These are phyloP conservation scores for Pimpla rufipes DNA, from an alignment of 2,888 invertebrate genomes.

Conservation along the genomic window DNA sequence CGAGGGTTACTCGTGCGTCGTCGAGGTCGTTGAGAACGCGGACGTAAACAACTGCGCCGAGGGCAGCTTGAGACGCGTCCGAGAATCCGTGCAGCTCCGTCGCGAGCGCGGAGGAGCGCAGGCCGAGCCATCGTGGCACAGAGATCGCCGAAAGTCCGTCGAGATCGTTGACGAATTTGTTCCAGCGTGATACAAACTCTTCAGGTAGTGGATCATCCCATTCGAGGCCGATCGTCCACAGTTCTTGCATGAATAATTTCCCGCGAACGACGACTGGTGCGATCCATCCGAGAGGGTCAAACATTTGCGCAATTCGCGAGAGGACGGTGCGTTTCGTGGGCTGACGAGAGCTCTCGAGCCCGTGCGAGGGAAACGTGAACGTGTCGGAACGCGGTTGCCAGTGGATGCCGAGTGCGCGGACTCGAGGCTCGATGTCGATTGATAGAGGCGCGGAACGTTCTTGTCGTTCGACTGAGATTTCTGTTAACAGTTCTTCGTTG, in stretches of 20 bases:
- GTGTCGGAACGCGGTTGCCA: slow-evolving; percentile 1
- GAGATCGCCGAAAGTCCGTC: not conserved
- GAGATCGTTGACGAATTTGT: not conserved
- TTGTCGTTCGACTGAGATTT: not conserved
- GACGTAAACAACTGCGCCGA: slow-evolving; percentile 48
- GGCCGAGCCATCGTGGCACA: slow-evolving; percentile 8
- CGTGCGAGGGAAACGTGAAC: not conserved
- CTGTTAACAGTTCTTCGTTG: not conserved
- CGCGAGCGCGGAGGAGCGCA: not conserved
- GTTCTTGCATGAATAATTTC: slow-evolving; percentile 27
- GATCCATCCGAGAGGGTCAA: slow-evolving; percentile 23
- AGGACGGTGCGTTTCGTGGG: not conserved
- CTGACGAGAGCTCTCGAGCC: not conserved
- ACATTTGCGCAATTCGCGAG: not conserved
- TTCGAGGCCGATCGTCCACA: not conserved
- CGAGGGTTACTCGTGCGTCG: not conserved
- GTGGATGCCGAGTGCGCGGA: not conserved
- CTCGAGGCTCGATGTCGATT: not conserved
- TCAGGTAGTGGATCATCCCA: slow-evolving; percentile 1
- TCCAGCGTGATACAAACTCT: not conserved
- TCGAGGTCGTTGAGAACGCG: not conserved
- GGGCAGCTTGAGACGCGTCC: slow-evolving; percentile 66
- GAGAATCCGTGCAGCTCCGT: slow-evolving; percentile 66
- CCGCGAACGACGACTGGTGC: slow-evolving; percentile 9
- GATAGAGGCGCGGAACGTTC: not conserved